A percentile compares a stretch with the other conserved stretches of the same genome.
Conservation (phyloP, 2,797 vertebrate species). For the Eospalax fontanierii region DNA sequence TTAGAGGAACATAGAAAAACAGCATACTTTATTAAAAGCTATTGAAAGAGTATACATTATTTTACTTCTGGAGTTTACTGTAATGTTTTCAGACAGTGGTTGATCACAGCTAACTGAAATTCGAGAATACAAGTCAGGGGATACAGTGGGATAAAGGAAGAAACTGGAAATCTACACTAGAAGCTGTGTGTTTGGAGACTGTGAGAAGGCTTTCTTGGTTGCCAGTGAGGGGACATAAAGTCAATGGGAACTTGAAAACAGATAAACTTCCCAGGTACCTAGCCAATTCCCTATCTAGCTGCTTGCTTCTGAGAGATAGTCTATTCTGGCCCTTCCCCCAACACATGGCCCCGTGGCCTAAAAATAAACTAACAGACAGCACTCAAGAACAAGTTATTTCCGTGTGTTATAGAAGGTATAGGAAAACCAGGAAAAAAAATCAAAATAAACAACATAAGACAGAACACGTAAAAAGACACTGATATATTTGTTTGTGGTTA, state of each 20-base stretch:
- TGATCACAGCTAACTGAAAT: neutral
- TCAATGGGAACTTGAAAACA: neutral
- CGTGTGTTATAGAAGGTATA: neutral
- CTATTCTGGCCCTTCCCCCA: too few relatives aligned
- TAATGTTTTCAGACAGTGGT: neutral
- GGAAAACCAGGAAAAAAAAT: neutral
- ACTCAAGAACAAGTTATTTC: neutral
- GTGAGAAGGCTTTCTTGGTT: neutral
- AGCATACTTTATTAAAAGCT: neutral
- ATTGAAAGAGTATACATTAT: neutral
- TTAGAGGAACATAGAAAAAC: neutral
- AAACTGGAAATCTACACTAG: neutral
- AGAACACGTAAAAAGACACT: constrained; percentile 4
- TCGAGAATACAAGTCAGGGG: neutral
- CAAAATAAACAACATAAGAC: neutral
- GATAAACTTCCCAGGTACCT: neutral
- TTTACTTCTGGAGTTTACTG: neutral
- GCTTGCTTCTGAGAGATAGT: neutral
- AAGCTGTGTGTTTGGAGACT: neutral
- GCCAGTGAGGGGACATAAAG: neutral
- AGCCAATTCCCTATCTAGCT: neutral
- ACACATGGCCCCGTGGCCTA: neutral
- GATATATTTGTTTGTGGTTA: neutral
- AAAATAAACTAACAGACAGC: neutral
- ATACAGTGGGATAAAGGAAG: too few relatives aligned